Percentiles rank a stretch among this genome's conserved stretches.
Evolutionary conservation across 1,140 invertebrate genomes (phyloP).

Genomic region (Archivesica marissinica): DNA sequence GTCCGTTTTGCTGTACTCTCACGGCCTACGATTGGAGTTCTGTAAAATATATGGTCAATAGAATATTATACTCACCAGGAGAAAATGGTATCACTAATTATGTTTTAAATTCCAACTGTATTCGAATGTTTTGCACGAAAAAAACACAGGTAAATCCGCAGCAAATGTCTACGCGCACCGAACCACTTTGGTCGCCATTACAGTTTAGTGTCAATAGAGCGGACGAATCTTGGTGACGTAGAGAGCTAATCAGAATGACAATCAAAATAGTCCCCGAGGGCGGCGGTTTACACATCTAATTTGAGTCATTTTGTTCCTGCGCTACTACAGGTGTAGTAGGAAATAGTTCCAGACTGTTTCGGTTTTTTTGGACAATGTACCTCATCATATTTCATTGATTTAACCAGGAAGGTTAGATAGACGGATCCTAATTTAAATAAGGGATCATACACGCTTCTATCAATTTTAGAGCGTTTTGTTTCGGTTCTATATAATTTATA

Average conservation of each 20-base stretch:
- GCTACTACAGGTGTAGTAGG: slow-evolving; percentile 65
- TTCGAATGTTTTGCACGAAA: slow-evolving; percentile 20
- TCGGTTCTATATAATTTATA: too few relatives aligned
- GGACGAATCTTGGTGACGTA: slow-evolving; percentile 57
- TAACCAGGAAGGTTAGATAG: too few relatives aligned
- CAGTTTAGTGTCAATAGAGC: slow-evolving; percentile 62
- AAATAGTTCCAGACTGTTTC: slow-evolving; percentile 42
- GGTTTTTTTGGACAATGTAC: too few relatives aligned
- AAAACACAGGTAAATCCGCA: slow-evolving; percentile 59
- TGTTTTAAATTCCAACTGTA: slow-evolving; percentile 13
- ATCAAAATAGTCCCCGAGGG: slow-evolving; percentile 53
- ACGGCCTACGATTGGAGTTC: neutral
- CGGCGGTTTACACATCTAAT: slow-evolving; percentile 20
- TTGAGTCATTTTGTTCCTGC: slow-evolving; percentile 55
- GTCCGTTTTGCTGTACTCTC: slow-evolving; percentile 6
- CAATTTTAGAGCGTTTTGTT: too few relatives aligned
- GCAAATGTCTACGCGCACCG: slow-evolving; percentile 37
- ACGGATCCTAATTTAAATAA: too few relatives aligned
- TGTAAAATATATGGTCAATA: neutral
- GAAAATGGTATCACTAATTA: neutral
- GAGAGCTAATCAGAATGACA: slow-evolving; percentile 56
- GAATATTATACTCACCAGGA: slow-evolving; percentile 25
- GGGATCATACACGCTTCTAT: too few relatives aligned
- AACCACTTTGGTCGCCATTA: slow-evolving; percentile 52
- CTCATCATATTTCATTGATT: too few relatives aligned